Evolutionary conservation across 92 coral and sea anemone genomes (phyloP).

Genomic region (Parazoanthus darwini): DNA sequence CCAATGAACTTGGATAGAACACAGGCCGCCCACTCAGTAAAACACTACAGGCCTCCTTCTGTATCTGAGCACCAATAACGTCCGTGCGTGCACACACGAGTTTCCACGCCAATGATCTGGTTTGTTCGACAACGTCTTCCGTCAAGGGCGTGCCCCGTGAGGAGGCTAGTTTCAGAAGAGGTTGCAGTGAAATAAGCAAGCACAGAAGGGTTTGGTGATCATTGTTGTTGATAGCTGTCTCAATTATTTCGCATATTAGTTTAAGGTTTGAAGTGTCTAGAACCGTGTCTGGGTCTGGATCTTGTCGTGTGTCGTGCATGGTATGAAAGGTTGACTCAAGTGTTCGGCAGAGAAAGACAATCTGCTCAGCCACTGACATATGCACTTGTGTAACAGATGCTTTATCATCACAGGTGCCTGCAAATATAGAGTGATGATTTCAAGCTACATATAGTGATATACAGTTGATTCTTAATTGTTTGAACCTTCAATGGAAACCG

Average conservation of each 20-base stretch:
- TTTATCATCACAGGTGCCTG: conserved; percentile 2
- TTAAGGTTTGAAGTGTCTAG: conserved; percentile 50
- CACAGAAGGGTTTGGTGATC: conserved; percentile 50
- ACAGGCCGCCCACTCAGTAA: conserved; percentile 63
- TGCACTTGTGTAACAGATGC: conserved; percentile 40
- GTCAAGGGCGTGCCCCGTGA: conserved; percentile 41
- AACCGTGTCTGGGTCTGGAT: not conserved
- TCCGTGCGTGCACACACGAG: conserved; percentile 50
- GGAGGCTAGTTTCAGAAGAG: conserved; percentile 52
- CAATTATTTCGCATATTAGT: conserved; percentile 57
- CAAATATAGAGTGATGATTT: not conserved
- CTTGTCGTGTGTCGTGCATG: conserved; percentile 26
- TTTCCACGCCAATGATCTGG: conserved; percentile 60
- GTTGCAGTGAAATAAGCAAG: conserved; percentile 70
- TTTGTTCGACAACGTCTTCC: conserved; percentile 53
- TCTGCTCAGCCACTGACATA: conserved; percentile 55
- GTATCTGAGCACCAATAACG: conserved; percentile 48
- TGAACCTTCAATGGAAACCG: too few relatives aligned
- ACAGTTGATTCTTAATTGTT: too few relatives aligned
- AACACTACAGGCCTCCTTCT: conserved; percentile 65
- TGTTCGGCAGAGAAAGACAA: conserved; percentile 59
- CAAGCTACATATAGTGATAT: too few relatives aligned
- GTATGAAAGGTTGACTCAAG: conserved; percentile 58
- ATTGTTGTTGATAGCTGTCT: conserved; percentile 52
- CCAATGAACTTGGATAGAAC: conserved; percentile 69